phyloP scores from a whole-genome alignment of 2,113 vertebrate genomes.

The Cervus canadensis region DNA sequence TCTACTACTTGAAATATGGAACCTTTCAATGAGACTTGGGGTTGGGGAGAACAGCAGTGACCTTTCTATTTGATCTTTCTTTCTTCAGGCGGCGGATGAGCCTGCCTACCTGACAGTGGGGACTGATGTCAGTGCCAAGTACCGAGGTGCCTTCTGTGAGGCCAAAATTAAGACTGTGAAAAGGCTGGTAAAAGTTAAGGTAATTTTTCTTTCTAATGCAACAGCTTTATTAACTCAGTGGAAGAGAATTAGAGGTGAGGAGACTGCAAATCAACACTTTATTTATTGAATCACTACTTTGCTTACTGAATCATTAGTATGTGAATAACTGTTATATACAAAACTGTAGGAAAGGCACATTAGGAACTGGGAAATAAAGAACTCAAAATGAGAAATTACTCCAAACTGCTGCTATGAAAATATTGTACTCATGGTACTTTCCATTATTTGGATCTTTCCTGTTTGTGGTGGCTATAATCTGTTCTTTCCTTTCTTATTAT shows the following conservation, averaged over 20 bases:
- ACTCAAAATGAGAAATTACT: constrained; percentile 35
- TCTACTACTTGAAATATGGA: not conserved
- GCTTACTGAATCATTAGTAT: not conserved
- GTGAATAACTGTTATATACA: not conserved
- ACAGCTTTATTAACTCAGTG: not conserved
- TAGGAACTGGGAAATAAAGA: not conserved
- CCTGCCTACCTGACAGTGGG: constrained; percentile 99
- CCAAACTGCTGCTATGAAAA: not conserved
- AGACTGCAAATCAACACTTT: not conserved
- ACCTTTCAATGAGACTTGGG: not conserved
- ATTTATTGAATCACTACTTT: not conserved
- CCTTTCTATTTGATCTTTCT: constrained; percentile 2
- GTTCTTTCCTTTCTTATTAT: not conserved
- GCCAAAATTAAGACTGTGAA: constrained; percentile 99
- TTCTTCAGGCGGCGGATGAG: constrained; percentile 93
- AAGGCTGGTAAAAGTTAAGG: constrained; percentile 98
- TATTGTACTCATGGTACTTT: not conserved
- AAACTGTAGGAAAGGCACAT: not conserved
- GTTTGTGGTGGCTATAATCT: not conserved
- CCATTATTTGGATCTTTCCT: not conserved
- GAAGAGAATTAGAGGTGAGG: not conserved
- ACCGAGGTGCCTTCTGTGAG: constrained; percentile 99
- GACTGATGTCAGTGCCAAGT: constrained; percentile 99
- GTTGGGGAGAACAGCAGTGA: not conserved
- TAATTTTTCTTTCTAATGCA: constrained; percentile 60